Percentiles rank a stretch among this genome's conserved stretches.
Conservation (phyloP, 2,113 vertebrate genomes). For the Bettongia penicillata region DNA sequence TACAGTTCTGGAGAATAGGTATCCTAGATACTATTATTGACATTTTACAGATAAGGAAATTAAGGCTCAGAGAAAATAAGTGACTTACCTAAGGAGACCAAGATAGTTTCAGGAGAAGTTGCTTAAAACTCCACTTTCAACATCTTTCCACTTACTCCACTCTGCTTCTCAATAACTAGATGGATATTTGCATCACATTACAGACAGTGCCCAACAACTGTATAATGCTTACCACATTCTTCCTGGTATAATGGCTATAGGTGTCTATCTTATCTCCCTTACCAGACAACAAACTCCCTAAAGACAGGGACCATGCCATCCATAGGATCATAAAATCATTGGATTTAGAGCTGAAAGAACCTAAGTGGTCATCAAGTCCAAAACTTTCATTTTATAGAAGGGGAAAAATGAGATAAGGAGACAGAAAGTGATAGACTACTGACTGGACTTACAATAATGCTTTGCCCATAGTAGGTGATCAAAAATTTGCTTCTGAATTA, state of each 20-base stretch:
- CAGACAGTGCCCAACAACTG: no score
- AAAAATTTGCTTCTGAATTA: not conserved
- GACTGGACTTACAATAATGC: no score
- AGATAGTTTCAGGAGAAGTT: not conserved
- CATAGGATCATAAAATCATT: not conserved
- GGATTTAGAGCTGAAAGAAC: not conserved
- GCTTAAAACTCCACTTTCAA: not conserved
- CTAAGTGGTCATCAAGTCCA: not conserved
- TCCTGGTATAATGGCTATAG: not conserved
- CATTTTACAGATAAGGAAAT: no score
- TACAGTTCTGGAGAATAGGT: no score
- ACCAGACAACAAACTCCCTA: not conserved
- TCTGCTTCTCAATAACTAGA: not conserved
- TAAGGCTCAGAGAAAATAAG: no score
- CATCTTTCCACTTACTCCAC: not conserved
- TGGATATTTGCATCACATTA: not conserved
- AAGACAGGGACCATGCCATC: not conserved
- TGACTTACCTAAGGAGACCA: not conserved
- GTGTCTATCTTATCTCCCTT: not conserved
- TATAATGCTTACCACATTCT: not conserved
- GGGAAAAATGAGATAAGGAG: not conserved
- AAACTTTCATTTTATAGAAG: not conserved
- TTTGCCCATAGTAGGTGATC: not conserved
- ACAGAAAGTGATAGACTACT: not conserved
- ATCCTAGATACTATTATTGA: no score